Conservation (phyloP, 1,140 invertebrate genomes). For the Procambarus clarkii region DNA sequence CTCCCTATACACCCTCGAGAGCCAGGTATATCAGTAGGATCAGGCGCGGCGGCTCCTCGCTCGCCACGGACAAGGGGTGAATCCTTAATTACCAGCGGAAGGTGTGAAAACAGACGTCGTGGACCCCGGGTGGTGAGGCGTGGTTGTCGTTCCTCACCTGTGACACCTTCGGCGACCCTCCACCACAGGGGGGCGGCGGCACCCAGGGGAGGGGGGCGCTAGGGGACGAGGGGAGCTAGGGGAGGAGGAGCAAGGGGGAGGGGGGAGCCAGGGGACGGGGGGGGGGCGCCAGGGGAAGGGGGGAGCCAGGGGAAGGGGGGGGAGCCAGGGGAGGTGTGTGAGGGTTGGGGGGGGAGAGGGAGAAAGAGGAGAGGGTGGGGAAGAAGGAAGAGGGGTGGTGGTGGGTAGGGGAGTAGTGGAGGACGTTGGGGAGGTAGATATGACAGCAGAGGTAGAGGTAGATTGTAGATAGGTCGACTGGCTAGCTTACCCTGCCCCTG, state of each 20-base stretch:
- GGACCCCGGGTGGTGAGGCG: slow-evolving; percentile 43
- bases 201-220: neutral
- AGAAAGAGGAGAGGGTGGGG: too few relatives aligned
- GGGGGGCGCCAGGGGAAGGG: too few relatives aligned
- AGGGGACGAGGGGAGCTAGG: neutral
- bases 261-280: neutral
- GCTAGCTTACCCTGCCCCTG: too few relatives aligned
- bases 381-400: too few relatives aligned
- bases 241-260: neutral
- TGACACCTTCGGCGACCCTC: slow-evolving; percentile 45
- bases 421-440: too few relatives aligned
- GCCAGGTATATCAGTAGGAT: slow-evolving; percentile 14
- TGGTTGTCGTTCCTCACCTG: slow-evolving; percentile 61
- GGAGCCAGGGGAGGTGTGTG: too few relatives aligned
- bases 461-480: too few relatives aligned
- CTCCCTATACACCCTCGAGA: neutral
- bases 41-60: neutral
- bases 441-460: too few relatives aligned
- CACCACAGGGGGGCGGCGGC: neutral
- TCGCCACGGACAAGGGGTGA: slow-evolving; percentile 60
- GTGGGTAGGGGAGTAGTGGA: too few relatives aligned
- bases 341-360: too few relatives aligned
- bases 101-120: slow-evolving; percentile 65
- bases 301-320: neutral
- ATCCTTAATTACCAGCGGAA: slow-evolving; percentile 62